Evolutionary conservation across 2,888 invertebrate genomes (phyloP), one percentile per base, ranked within the genome.

Genomic region (Diarsia brunnea): DNA sequence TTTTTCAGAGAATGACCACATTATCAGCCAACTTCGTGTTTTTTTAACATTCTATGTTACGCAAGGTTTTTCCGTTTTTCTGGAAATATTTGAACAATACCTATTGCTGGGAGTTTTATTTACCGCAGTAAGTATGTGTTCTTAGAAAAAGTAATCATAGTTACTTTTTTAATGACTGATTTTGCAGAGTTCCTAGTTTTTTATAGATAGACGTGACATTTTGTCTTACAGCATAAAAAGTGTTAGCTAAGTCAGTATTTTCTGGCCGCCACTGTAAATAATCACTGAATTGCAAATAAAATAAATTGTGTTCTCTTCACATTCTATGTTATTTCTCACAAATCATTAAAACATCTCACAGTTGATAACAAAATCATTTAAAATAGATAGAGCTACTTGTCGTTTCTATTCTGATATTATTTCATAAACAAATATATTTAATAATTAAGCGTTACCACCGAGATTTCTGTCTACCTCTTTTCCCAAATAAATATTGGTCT

Each of bases 41-140:
- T 53, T 51, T 72, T 27, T 19, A 27, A 53, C 5, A 45, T 14
- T 1, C 14, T n/a, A n/a, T n/a, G n/a, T n/a, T 51, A 55, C 2
- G 55, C 53, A 53, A 63, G 82, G 63, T 55, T 75, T 81, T 74
- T 66, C 61, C 68, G 43, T 53, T 66, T 65, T 61, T 1, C 27
- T 45, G n/a, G 12, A 60, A 71, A 51, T 61, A 38, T 68, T 63
- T 75, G 31, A 16, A 31, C 21, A 24, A 12, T n/a, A 38, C 11
- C 4, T 21, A 47, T 19, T 31, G 19, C 12, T 47, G 24, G 14
- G n/a, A 3, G 5, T 16, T 73, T 43, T 24, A 69, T 51, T 45
- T 51, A 5, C n/a, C 19, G 27, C n/a, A 31, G 31, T n/a, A n/a
- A n/a, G n/a, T 43, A 63, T 43, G n/a, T 3, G 8, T 43, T 60